Evolutionary conservation across 2,797 vertebrate species (phyloP).

Genomic region (Myripristis jacobus): DNA sequence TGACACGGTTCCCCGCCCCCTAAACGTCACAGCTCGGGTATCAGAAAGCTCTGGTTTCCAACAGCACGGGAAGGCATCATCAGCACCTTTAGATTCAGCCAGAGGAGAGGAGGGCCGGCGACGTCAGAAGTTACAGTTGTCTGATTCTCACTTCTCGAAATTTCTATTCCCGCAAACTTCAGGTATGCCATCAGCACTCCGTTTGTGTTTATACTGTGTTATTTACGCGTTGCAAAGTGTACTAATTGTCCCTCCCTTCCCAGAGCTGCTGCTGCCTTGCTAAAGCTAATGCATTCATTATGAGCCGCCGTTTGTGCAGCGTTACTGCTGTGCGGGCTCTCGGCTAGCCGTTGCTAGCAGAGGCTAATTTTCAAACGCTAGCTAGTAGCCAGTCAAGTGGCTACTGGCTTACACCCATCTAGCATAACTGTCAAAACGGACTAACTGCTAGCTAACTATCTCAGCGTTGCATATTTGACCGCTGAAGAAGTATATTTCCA

Average conservation of each 20-base stretch:
- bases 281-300: too few species aligned
- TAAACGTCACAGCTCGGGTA: slow-evolving; percentile 2
- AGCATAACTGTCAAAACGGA: too few species aligned
- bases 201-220: neutral
- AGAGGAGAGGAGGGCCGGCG: slow-evolving; percentile 19
- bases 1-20: neutral
- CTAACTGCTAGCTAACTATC: too few species aligned
- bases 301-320: slow-evolving; percentile 10
- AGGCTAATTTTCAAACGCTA: slow-evolving; percentile 28
- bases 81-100: slow-evolving; percentile 19
- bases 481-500: too few species aligned
- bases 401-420: neutral
- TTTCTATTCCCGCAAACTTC: slow-evolving; percentile 12
- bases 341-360: slow-evolving; percentile 62
- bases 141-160: neutral
- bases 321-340: slow-evolving; percentile 36
- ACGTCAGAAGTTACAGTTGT: slow-evolving; percentile 43
- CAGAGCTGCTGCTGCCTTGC: too few species aligned
- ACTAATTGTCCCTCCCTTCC: too few species aligned
- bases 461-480: too few species aligned
- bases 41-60: slow-evolving; percentile 15
- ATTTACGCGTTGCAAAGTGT: neutral
- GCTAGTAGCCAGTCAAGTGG: neutral
- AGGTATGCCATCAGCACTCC: slow-evolving; percentile 49
- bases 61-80: slow-evolving; percentile 44